These are phyloP conservation scores for Oncorhynchus clarkii DNA, from an alignment of 2,113 vertebrate species.

Conservation along the genomic window DNA sequence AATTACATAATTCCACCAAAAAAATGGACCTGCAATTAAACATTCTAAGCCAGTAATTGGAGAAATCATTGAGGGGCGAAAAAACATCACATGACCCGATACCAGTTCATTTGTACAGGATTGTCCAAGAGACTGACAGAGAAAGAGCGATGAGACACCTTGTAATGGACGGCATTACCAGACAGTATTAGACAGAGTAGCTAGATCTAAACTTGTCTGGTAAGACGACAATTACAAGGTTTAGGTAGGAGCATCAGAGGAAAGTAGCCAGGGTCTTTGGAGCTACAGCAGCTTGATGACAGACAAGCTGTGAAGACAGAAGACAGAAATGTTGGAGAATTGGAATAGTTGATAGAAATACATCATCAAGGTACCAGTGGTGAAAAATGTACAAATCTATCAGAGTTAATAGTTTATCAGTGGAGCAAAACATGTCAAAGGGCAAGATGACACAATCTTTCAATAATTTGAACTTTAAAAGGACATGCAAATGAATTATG, in stretches of 20 bases:
- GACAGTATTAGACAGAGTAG: constrained; percentile 87
- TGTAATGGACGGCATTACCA: constrained; percentile 85
- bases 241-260: constrained; percentile 16
- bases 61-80: not conserved
- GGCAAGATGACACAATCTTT: not conserved
- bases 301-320: constrained; percentile 8
- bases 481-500: no score
- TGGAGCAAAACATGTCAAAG: no score
- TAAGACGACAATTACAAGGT: constrained; percentile 79
- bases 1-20: no score
- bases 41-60: not conserved
- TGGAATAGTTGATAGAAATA: constrained; percentile 2
- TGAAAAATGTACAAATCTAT: not conserved
- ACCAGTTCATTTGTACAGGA: no score
- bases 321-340: constrained; percentile 26
- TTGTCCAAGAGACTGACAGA: no score
- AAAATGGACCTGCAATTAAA: not conserved
- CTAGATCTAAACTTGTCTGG: constrained; percentile 87
- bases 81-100: no score
- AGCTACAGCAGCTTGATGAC: constrained; percentile 2
- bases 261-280: constrained; percentile 5
- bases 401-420: not conserved
- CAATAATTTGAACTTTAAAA: not conserved
- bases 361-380: not conserved
- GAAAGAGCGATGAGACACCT: constrained; percentile 26